A percentile compares a stretch with the other conserved stretches of the same genome.
phyloP scores from a whole-genome alignment of 2,888 invertebrate species.

The Hymenopus coronatus region DNA sequence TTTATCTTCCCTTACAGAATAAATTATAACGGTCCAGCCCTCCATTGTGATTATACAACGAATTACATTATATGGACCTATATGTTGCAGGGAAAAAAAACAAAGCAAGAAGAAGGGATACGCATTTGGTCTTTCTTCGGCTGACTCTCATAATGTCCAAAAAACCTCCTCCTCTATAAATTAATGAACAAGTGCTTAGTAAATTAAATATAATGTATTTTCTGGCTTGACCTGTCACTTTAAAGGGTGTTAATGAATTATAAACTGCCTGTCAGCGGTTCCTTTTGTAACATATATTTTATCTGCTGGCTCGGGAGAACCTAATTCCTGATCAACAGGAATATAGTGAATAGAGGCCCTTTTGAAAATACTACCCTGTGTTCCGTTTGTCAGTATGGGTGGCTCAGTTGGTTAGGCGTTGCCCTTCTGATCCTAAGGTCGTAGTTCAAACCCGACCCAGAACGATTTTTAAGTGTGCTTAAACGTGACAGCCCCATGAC shows the following conservation, averaged over 20 bases:
- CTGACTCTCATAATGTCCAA: not conserved
- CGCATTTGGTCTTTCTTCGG: not conserved
- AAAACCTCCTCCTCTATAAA: slow-evolving; percentile 1
- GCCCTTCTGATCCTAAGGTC: no score
- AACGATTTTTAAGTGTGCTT: no score
- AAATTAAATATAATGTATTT: not conserved
- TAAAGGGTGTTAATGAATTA: slow-evolving; percentile 15
- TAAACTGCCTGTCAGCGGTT: not conserved
- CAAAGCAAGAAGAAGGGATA: not conserved
- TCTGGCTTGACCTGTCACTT: not conserved
- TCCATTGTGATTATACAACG: slow-evolving; percentile 17
- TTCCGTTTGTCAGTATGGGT: no score
- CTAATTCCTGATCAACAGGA: not conserved
- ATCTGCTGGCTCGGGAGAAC: not conserved
- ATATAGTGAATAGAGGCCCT: not conserved
- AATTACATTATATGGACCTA: slow-evolving; percentile 7
- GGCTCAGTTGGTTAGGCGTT: no score
- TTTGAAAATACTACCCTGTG: no score
- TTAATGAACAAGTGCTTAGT: slow-evolving; percentile 1
- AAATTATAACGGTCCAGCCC: slow-evolving; percentile 19
- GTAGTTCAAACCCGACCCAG: no score
- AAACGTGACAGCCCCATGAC: no score
- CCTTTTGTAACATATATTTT: not conserved
- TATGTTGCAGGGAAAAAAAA: not conserved
- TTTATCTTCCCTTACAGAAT: slow-evolving; percentile 18